Conservation (phyloP, 2,797 vertebrate species). For the Potorous gilbertii region DNA sequence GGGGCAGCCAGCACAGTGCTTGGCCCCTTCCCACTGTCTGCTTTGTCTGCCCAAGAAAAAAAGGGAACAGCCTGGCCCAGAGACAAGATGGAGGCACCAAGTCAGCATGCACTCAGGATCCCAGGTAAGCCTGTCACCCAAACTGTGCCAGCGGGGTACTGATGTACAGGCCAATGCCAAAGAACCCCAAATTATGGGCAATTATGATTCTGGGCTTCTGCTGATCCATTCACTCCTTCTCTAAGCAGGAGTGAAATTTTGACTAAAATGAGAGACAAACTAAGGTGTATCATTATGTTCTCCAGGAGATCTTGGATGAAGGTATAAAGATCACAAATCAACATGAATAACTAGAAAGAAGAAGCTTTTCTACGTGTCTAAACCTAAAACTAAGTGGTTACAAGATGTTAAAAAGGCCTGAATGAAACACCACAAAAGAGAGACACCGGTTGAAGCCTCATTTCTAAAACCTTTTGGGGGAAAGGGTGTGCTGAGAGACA, state of each 20-base stretch:
- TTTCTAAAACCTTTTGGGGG: background rate
- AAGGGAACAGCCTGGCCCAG: background rate
- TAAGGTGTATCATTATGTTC: background rate
- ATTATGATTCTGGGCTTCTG: background rate
- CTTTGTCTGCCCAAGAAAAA: background rate
- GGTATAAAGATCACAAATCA: background rate
- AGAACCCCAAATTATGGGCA: background rate
- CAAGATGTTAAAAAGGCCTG: background rate
- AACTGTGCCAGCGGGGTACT: background rate
- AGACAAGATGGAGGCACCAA: background rate
- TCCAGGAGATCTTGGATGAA: background rate
- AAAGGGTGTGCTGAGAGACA: background rate
- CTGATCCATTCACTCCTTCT: background rate
- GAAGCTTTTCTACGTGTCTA: background rate
- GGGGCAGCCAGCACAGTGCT: background rate
- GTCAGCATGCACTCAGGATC: background rate
- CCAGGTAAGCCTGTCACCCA: background rate
- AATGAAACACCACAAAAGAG: background rate
- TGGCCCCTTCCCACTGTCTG: background rate
- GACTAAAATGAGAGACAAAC: conserved; percentile 1
- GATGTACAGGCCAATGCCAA: background rate
- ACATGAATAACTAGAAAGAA: background rate
- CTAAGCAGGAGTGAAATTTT: background rate
- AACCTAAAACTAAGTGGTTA: background rate
- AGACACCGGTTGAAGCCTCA: background rate